These are phyloP conservation scores for Phoxinus phoxinus DNA, from an alignment of 2,113 vertebrate species.

Conservation along the genomic window DNA sequence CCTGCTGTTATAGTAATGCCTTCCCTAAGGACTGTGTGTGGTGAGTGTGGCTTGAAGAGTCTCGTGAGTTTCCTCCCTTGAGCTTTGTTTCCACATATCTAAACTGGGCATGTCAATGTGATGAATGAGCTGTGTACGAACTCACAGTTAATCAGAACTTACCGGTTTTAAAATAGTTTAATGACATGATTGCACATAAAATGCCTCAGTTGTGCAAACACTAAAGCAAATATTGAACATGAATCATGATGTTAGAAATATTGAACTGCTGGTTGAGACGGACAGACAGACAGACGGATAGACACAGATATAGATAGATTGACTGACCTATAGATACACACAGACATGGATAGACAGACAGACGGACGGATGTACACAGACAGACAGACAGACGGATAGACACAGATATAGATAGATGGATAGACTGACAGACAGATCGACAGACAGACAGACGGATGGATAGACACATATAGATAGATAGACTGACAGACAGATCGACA, in stretches of 20 bases:
- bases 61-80: constrained; percentile 33
- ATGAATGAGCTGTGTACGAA: constrained; percentile 10
- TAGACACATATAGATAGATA: neutral
- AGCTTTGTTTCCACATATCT: constrained; percentile 42
- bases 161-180: neutral
- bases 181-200: neutral
- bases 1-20: constrained; percentile 30
- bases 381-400: neutral
- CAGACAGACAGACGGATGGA: neutral
- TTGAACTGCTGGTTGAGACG: neutral
- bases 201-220: neutral
- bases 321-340: neutral
- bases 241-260: neutral
- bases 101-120: neutral
- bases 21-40: constrained; percentile 12
- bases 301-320: neutral
- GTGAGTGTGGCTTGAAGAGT: constrained; percentile 8
- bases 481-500: neutral
- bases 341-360: neutral
- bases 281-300: neutral
- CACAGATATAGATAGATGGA: neutral
- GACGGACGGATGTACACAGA: neutral
- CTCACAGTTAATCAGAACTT: constrained; percentile 1
- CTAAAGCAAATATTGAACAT: neutral
- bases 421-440: neutral